Evolutionary conservation across 2,113 vertebrate species (phyloP), one percentile per base, ranked within the genome.

Genomic region (Nerophis ophidion): DNA sequence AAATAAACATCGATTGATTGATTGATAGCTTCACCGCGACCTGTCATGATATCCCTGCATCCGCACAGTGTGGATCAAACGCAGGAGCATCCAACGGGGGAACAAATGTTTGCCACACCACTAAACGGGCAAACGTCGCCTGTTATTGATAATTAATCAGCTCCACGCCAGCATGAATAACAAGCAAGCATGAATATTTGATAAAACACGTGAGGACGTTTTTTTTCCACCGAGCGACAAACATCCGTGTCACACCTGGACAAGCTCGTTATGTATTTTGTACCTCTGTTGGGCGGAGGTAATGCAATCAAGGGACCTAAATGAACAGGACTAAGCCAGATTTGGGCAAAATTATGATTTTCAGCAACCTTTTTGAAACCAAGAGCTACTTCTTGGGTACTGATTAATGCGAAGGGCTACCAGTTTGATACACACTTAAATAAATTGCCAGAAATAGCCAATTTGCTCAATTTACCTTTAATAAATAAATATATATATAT

Each of bases 131-230:
- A 15, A 33, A 61, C 19, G 59, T 42, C 14, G 16, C 57, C 57
- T 74, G 67, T 63, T 34, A 63, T 72, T 60, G 14, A 73, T 82
- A 66, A 73, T 75, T 53, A 8, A 84, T 67, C 72, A 80, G 53
- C 48, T 57, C 49, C 62, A 60, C 26, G 65, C 44, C 0, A 5
- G 14, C 57, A 77, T 79, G 54, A 76, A 71, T 74, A 68, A 17
- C 68, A 60, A 70, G 78, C 57, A 55, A 65, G 49, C 59, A 74
- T 84, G 16, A 78, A 78, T 68, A 58, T 80, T 81, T 72, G 16
- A 82, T 68, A 52, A 68, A 73, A 71, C 65, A 45, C 8, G 36
- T 12, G 48, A 11, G 44, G 16, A 42, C 16, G 6, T 42, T 56
- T 56, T 56, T 42, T 26, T 26, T 4, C 16, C 35, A 19, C 36